Evolutionary conservation across 1,140 invertebrate genomes (phyloP), one percentile per base, ranked within the genome.

Genomic region (Oscheius sp.): DNA sequence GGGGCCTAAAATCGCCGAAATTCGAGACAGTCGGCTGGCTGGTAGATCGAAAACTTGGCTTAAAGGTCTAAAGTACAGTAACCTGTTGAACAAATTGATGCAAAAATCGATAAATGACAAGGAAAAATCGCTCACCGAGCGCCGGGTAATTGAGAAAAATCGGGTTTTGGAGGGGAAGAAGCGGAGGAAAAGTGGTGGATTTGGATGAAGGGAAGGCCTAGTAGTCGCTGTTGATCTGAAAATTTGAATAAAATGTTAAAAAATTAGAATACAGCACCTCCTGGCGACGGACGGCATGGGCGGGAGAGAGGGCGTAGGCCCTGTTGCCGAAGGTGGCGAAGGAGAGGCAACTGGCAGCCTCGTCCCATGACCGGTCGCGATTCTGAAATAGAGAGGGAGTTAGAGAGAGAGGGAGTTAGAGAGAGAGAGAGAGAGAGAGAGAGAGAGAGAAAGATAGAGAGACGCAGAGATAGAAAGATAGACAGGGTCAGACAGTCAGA

Each of bases 301-400:
- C 64, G 28, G 75, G 75, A 3, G 75, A 76, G 42, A 76, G 38
- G n/a, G 75, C 61, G 42, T 76, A 76, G 35, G 71, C 73, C 15
- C 75, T 36, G 42, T 77, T 64, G 34, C 68, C 75, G 68, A 77
- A 77, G 4, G 75, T 70, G 52, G 63, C 63, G 46, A 77, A 77
- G 15, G 75, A 77, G 34, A 68, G 74, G 61, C 75, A 77, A 29
- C 68, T 77, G 67, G 46, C 70, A n/a, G 61, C 75, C 28, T 68
- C 64, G 67, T 77, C 75, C 66, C 73, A 77, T 76, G 73, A 64
- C 52, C 61, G 32, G 34, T 75, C 61, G 35, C 52, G 36, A 32
- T 71, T 59, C 68, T 70, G 55, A 18, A 70, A 35, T 10, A 42
- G 10, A 42, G n/a, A 42, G 10, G 10, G 15, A 65, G 42, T 23